phyloP scores from a whole-genome alignment of 30 jellyfish, hydroid and myxozoan species.

The Aurelia coerulea region DNA sequence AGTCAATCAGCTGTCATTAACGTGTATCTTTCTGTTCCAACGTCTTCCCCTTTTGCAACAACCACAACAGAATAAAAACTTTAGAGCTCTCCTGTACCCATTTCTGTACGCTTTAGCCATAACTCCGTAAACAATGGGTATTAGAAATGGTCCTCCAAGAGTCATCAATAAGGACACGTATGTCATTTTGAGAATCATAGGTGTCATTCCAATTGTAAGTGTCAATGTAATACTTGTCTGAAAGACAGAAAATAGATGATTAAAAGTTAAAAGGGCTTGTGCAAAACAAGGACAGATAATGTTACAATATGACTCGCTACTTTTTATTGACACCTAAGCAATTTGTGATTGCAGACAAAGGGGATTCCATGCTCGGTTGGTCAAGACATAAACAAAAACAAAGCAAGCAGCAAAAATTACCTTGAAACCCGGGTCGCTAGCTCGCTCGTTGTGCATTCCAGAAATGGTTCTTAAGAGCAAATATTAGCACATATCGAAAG shows the following conservation, averaged over 20 bases:
- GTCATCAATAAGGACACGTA: constrained; percentile 64
- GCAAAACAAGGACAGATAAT: no score
- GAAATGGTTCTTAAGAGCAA: no score
- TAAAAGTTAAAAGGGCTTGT: not conserved
- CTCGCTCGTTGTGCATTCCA: no score
- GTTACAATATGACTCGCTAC: no score
- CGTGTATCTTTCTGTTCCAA: not conserved
- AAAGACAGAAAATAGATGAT: not conserved
- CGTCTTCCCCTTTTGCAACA: not conserved
- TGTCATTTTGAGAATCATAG: constrained; percentile 38
- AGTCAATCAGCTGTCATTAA: not conserved
- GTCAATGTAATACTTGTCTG: constrained; percentile 71
- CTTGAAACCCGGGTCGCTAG: no score
- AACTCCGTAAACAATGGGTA: constrained; percentile 84
- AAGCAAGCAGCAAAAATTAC: no score
- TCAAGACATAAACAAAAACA: no score
- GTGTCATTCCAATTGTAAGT: constrained; percentile 42
- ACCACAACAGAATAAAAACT: constrained; percentile 22
- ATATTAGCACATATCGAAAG: no score
- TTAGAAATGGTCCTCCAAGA: constrained; percentile 63
- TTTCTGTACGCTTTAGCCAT: constrained; percentile 83
- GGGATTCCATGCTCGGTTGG: no score
- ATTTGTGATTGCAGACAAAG: no score
- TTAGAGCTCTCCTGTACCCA: constrained; percentile 42
- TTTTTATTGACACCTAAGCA: no score